Evolutionary conservation across 2,888 invertebrate species (phyloP).

Genomic region (Drosophila ochracea): DNA sequence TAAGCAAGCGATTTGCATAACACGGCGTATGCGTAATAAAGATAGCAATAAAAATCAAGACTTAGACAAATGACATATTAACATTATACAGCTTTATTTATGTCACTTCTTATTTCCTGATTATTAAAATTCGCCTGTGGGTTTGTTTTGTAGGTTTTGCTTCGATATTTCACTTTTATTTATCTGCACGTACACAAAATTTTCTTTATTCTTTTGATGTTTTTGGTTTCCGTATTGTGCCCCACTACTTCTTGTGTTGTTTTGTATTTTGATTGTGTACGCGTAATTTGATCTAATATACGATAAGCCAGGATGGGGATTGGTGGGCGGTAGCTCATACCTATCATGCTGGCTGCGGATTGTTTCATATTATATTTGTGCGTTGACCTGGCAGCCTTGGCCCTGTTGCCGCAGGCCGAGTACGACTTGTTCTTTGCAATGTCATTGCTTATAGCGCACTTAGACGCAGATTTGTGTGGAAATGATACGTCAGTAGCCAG

Average conservation of each 20-base stretch:
- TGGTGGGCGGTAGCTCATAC: constrained; percentile 8
- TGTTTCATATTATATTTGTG: constrained; percentile 61
- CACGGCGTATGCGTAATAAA: constrained; percentile 71
- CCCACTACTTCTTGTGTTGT: constrained; percentile 1
- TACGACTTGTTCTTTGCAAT: constrained; percentile 40
- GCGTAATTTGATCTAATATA: constrained; percentile 75
- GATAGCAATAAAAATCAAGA: constrained; percentile 53
- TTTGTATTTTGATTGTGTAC: constrained; percentile 42
- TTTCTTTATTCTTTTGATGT: constrained; percentile 30
- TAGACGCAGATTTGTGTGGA: constrained; percentile 67
- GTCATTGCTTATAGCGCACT: constrained; percentile 63
- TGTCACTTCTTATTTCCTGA: constrained; percentile 28
- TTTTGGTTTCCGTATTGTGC: constrained; percentile 13
- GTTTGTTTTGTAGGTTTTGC: constrained; percentile 1
- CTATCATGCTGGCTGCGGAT: constrained; percentile 52
- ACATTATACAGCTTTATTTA: constrained; percentile 52
- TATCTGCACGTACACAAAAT: constrained; percentile 58
- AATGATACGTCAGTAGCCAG: constrained; percentile 64
- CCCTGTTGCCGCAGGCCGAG: constrained; percentile 38
- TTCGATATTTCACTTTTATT: constrained; percentile 14
- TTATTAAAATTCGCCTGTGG: constrained; percentile 48
- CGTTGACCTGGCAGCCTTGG: constrained; percentile 50
- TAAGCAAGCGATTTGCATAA: constrained; percentile 71
- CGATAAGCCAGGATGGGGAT: constrained; percentile 51
- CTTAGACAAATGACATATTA: constrained; percentile 52